Evolutionary conservation across 2,113 vertebrate genomes (phyloP), one percentile per base, ranked within the genome.

Genomic region (Camelus bactrianus): DNA sequence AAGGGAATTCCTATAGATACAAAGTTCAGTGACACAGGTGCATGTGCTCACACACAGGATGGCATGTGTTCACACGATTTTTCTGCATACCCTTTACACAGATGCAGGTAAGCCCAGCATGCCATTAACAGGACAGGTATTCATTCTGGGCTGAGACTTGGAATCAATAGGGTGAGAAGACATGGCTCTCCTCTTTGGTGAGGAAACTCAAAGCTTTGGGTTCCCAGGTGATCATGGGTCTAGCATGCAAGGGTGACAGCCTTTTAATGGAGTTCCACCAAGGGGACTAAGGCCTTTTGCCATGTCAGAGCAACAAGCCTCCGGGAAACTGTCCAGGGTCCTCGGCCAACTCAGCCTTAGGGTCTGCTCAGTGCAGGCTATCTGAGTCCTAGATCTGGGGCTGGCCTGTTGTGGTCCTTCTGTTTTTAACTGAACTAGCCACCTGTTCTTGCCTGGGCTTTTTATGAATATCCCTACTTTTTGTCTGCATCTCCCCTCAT

Each of bases 231-330:
- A 67, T 67, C n/a, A 32, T 80, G 38, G 42, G 84, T 72, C 56
- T 94, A 28, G 22, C 58, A 92, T 54, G n/a, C 24, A 93, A 46
- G 24, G 3, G 28, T 92, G 46, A 89, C 7, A 85, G 54, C 35
- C 54, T 94, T 91, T 92, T 94, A 93, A 15, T 72, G 32, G 54
- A 85, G 11, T 87, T 80, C 54, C 12, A 60, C 30, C 54, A 94
- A 85, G 69, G 17, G 13, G 54, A 38, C 52, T 26, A 77, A 87
- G 62, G 30, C 8, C 50, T 91, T 92, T 94, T 76, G 56, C 42
- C 32, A 35, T 48, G 54, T 75, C n/a, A 65, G 70, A 89, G 50
- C 54, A 91, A 60, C 24, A 93, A 60, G 32, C 64, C 26, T 86
- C 54, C 20, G 82, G 28, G 42, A 67, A 50, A 72, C 19, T 70